Conservation (phyloP, 64 coral and sea anemone genomes). For the Montipora foliosa region DNA sequence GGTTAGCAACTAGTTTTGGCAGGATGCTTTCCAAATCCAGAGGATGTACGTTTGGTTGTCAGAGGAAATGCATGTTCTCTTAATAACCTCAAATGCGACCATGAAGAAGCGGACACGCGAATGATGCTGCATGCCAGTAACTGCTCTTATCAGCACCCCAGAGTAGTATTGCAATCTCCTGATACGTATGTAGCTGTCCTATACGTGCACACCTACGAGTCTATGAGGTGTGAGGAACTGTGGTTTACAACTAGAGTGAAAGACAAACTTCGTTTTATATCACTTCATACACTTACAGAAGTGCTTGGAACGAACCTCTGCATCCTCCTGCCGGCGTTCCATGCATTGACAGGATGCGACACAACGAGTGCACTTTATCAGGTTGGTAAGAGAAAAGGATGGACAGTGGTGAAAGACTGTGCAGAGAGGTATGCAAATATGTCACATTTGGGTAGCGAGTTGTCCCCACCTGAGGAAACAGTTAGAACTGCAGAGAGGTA, state of each 20-base stretch:
- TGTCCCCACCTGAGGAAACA: no score
- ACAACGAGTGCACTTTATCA: constrained; percentile 21
- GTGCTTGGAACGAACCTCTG: not conserved
- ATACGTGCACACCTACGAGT: not conserved
- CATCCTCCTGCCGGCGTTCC: not conserved
- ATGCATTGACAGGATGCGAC: constrained; percentile 40
- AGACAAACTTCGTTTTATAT: constrained; percentile 5
- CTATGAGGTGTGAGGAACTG: not conserved
- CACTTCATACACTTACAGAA: not conserved
- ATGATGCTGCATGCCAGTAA: not conserved
- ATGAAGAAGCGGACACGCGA: not conserved
- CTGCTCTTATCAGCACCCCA: not conserved
- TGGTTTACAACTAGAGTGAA: not conserved
- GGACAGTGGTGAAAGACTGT: no score
- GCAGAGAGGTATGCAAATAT: no score
- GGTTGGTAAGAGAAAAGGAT: no score
- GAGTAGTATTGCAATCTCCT: not conserved
- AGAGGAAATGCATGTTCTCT: not conserved
- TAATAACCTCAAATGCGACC: not conserved
- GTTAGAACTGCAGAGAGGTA: not conserved
- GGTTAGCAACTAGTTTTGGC: not conserved
- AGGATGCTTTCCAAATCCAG: not conserved
- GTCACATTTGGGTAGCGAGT: no score
- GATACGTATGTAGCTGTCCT: constrained; percentile 28
- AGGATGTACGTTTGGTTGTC: not conserved